A percentile compares a stretch with the other conserved stretches of the same genome.
Evolutionary conservation across 2,888 invertebrate genomes (phyloP).

Genomic region (Nebria brevicollis): DNA sequence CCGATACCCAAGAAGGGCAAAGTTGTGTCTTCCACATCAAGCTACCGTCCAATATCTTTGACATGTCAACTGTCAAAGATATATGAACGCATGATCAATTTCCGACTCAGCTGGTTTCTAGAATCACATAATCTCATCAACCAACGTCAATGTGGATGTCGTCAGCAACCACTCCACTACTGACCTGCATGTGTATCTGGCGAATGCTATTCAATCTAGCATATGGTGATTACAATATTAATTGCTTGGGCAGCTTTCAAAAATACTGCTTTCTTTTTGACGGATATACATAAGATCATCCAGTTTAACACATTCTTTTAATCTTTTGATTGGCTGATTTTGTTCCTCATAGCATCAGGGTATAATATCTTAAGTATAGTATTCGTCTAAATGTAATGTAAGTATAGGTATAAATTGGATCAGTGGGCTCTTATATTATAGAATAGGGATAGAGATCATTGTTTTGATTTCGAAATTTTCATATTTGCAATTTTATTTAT

Average conservation of each 20-base stretch:
- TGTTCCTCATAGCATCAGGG: conserved; percentile 8
- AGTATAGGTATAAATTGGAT: conserved; percentile 11
- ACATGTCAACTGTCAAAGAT: no score
- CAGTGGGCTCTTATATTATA: not conserved
- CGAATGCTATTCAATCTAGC: no score
- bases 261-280: conserved; percentile 16
- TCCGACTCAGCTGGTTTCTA: no score
- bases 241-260: conserved; percentile 10
- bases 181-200: no score
- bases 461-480: conserved; percentile 11
- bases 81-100: no score
- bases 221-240: no score
- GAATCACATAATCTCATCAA: no score
- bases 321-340: conserved; percentile 12
- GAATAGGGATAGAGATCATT: conserved; percentile 5
- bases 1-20: no score
- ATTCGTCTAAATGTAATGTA: not conserved
- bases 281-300: not conserved
- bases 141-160: no score
- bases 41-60: no score
- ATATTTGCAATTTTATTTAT: conserved; percentile 8
- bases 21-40: no score
- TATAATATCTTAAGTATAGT: conserved; percentile 19
- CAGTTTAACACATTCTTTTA: conserved; percentile 13
- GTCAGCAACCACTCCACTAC: no score